Conservation (phyloP, 1,140 invertebrate genomes). For the Euwallacea fornicatus region DNA sequence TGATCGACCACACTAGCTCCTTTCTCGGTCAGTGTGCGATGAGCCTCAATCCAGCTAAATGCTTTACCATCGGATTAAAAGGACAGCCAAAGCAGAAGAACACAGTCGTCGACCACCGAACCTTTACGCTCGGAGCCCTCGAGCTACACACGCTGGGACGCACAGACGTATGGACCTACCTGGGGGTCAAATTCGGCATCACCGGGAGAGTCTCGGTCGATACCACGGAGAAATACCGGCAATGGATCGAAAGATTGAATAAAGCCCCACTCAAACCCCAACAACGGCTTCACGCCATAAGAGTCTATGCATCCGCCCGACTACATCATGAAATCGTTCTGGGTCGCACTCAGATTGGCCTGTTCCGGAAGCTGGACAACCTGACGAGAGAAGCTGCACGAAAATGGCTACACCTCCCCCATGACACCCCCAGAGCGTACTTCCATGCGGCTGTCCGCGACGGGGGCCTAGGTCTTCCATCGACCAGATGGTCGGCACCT, state of each 20-base stretch:
- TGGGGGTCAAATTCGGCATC: neutral
- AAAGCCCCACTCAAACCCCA: constrained; percentile 4
- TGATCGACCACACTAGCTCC: neutral
- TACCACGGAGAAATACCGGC: neutral
- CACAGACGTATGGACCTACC: neutral
- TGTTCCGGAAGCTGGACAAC: too few relatives aligned
- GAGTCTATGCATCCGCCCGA: constrained; percentile 30
- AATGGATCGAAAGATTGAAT: neutral
- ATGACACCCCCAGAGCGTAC: constrained; percentile 46
- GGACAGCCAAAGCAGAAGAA: constrained; percentile 32
- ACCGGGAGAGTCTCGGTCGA: neutral
- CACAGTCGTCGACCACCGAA: constrained; percentile 5
- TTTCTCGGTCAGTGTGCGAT: constrained; percentile 18
- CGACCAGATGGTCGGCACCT: constrained; percentile 2
- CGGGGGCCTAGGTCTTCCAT: constrained; percentile 28
- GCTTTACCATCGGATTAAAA: constrained; percentile 2
- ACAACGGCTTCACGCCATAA: neutral
- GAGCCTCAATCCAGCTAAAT: constrained; percentile 20
- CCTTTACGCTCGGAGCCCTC: neutral
- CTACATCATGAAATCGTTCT: too few relatives aligned
- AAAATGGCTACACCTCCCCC: constrained; percentile 49
- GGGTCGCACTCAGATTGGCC: too few relatives aligned
- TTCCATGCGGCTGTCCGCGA: constrained; percentile 46
- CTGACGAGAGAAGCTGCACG: too few relatives aligned
- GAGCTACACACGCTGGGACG: neutral